Conservation (phyloP, 2,797 vertebrate genomes). For the Microctenopoma lineatum region DNA sequence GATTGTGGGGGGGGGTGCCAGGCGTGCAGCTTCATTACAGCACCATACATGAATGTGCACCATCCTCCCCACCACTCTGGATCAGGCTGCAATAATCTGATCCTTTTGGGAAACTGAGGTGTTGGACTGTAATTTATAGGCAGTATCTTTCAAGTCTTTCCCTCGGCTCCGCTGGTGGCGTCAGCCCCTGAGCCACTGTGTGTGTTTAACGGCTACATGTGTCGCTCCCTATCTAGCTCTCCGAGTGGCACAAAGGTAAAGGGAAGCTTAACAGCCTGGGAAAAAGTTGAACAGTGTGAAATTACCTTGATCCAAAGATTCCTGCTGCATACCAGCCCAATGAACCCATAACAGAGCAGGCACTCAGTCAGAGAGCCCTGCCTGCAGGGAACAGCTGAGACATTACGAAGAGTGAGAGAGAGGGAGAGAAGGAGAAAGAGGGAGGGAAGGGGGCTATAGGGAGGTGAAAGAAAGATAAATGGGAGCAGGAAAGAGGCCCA, state of each 20-base stretch:
- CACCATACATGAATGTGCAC: slow-evolving; percentile 68
- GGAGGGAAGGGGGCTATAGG: slow-evolving; percentile 18
- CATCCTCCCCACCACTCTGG: slow-evolving; percentile 62
- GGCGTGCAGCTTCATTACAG: slow-evolving; percentile 62
- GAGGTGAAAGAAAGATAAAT: slow-evolving; percentile 76
- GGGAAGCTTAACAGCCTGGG: slow-evolving; percentile 87
- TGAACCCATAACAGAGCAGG: slow-evolving; percentile 87
- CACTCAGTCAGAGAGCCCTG: slow-evolving; percentile 75
- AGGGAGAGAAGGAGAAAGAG: slow-evolving; percentile 1
- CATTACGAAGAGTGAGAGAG: slow-evolving; percentile 55
- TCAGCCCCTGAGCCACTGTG: slow-evolving; percentile 68
- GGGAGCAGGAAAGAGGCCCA: slow-evolving; percentile 75
- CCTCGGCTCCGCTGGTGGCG: slow-evolving; percentile 64
- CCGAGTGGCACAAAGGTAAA: slow-evolving; percentile 85
- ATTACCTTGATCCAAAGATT: slow-evolving; percentile 90
- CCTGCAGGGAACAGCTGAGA: slow-evolving; percentile 82
- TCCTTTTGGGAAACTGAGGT: slow-evolving; percentile 81
- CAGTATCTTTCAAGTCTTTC: slow-evolving; percentile 74
- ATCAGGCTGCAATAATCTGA: slow-evolving; percentile 75
- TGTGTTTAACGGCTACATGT: slow-evolving; percentile 83
- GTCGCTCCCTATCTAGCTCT: slow-evolving; percentile 81
- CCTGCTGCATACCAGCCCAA: slow-evolving; percentile 87
- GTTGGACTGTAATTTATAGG: slow-evolving; percentile 79
- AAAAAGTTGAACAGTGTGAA: slow-evolving; percentile 88
- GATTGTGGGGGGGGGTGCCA: slow-evolving; percentile 41